Conservation (phyloP, 2,888 invertebrate genomes). For the Rhabditoides inermis region DNA sequence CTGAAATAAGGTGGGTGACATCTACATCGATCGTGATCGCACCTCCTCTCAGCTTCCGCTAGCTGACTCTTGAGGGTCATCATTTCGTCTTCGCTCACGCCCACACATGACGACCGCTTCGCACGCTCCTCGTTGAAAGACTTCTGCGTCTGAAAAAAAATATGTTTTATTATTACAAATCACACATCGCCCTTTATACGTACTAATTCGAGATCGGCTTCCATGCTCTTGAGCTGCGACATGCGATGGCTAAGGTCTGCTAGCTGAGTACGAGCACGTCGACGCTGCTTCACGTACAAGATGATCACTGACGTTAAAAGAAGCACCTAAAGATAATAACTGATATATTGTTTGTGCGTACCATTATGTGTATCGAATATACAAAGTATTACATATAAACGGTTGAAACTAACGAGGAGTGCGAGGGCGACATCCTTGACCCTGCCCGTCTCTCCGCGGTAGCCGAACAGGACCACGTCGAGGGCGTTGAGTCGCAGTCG, state of each 20-base stretch:
- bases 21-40: neutral
- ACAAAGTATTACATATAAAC: too few relatives aligned
- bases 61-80: slow-evolving; percentile 33
- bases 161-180: slow-evolving; percentile 1
- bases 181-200: slow-evolving; percentile 55
- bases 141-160: neutral
- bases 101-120: slow-evolving; percentile 15
- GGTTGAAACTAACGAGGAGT: slow-evolving; percentile 19
- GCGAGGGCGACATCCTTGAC: slow-evolving; percentile 44
- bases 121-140: neutral
- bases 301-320: slow-evolving; percentile 55
- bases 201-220: slow-evolving; percentile 83
- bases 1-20: slow-evolving; percentile 8
- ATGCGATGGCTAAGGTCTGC: slow-evolving; percentile 12
- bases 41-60: slow-evolving; percentile 38
- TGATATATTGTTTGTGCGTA: neutral
- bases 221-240: slow-evolving; percentile 76
- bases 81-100: slow-evolving; percentile 17
- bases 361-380: too few relatives aligned
- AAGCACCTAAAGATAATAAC: slow-evolving; percentile 13
- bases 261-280: slow-evolving; percentile 14
- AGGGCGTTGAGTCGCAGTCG: slow-evolving; percentile 80
- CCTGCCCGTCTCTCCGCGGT: slow-evolving; percentile 65
- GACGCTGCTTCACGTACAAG: slow-evolving; percentile 20
- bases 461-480: slow-evolving; percentile 95